Base-by-base conservation (phyloP, 1,140 invertebrate species). In the Zophobas atratus region DNA sequence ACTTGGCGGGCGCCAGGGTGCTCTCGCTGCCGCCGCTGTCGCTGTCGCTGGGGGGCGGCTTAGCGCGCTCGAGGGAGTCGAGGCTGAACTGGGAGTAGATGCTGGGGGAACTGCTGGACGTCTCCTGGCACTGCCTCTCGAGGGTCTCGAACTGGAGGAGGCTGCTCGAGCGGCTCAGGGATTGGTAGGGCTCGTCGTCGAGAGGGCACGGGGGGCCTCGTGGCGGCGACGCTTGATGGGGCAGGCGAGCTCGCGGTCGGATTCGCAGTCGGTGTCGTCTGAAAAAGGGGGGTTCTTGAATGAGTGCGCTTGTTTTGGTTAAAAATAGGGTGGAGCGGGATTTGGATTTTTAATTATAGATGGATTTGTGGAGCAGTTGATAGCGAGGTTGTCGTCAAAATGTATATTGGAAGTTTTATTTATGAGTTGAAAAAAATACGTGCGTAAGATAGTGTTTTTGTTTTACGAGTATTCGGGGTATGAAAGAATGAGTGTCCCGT, bases 111-210 rank as follows among this genome's bases (percentile, higher is more conserved):
- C 83, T 84, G 43, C 77, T 84, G n/a, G 81, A 85, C 8, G 82
- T 83, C 20, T 85, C 81, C 76, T 89, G 89, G 82, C 92, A 94
- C 46, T 92, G 92, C 77, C 92, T 89, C 82, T 94, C 93, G 63
- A 95, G 86, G 0, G 91, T 94, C 85, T 95, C 94, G 84, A 96
- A 96, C 85, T 95, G 94, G 35, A 95, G 88, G 36, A 96, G 87
- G 71, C 93, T 94, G 49, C 92, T 94, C 35, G 93, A 94, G 56
- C 94, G 89, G 72, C 90, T 91, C 2, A 92, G 84, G 82, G 91
- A 85, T n/a, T 89, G 89, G 60, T 88, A 87, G 85, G 90, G 87
- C 5, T 85, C 82, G 84, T 90, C 84, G 86, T 86, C 78, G 86
- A 86, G 38, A 85, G 88, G 41, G 80, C 46, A 60, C 83, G 86